These are phyloP conservation scores for Laticauda laticaudata DNA, from an alignment of 2,113 vertebrate genomes.

Conservation along the genomic window DNA sequence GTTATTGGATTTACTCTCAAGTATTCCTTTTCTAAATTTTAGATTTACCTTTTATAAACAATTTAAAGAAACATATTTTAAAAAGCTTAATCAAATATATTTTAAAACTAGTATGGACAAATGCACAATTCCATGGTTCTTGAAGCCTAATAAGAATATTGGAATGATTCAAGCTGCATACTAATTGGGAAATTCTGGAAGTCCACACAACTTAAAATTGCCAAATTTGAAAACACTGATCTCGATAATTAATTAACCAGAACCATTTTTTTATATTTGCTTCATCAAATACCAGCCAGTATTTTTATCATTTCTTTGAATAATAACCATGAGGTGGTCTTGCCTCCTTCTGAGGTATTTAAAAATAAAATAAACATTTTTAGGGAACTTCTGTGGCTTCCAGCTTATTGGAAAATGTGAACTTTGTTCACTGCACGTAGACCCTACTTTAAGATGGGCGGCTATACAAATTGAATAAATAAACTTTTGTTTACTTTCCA, in stretches of 20 bases:
- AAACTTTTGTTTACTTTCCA: accelerated
- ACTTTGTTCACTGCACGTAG: not conserved
- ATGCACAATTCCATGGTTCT: not conserved
- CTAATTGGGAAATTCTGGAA: not conserved
- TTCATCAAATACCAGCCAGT: not conserved
- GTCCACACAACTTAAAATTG: not conserved
- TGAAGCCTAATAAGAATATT: not conserved
- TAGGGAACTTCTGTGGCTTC: not conserved
- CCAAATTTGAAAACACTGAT: not conserved
- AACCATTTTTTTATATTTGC: not conserved
- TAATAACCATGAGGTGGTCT: not conserved
- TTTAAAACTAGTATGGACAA: not conserved
- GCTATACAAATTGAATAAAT: not conserved
- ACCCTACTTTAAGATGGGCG: not conserved
- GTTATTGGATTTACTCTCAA: not conserved
- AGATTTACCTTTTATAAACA: not conserved
- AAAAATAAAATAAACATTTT: not conserved
- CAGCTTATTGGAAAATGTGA: accelerated
- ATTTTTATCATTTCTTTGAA: not conserved
- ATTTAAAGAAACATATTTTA: not conserved
- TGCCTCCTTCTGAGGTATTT: not conserved
- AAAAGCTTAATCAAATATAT: not conserved
- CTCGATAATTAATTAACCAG: not conserved
- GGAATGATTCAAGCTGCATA: not conserved
- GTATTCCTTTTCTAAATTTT: not conserved